Evolutionary conservation across 2,797 vertebrate genomes (phyloP), one percentile per base, ranked within the genome.

Genomic region (Scleropages formosus): DNA sequence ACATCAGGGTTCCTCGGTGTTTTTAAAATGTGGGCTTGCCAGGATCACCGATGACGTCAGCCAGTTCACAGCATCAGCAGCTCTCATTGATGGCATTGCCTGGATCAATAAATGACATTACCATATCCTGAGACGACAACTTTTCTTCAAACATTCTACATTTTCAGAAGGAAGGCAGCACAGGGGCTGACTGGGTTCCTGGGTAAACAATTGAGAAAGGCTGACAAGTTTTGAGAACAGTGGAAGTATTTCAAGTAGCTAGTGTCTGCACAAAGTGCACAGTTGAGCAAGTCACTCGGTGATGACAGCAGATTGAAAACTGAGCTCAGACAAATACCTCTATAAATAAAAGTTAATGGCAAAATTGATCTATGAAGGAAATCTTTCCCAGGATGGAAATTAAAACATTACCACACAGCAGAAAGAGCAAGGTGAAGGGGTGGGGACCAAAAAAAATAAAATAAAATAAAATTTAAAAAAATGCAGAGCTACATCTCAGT

Each of bases 1-100:
- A 27, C 46, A 18, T 16, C 15, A 61, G 76, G 31, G 31, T 63
- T 70, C 49, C 22, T 67, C 62, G 51, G 76, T 77, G 11, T 27
- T 75, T 46, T 20, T 44, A 71, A 62, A 72, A 49, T 67, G 49
- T 66, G 22, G 71, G n/a, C 13, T 51, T 26, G 20, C 26, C 47
- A 9, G 4, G 24, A 62, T 68, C 53, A 69, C 20, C 59, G 75
- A 65, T 75, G 56, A 69, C 65, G 69, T 49, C 20, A 60, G 27
- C 44, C 39, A 12, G 47, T 15, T 47, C 8, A 47, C 56, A 71
- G 68, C 49, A 71, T 71, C 15, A 56, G 51, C 49, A 18, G 59
- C 15, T 9, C 16, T 20, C 59, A 13, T 18, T 65, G 4, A 51
- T 20, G 20, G 18, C 59, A 18, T 15, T 8, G 51, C 47, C 71